Evolutionary conservation across 2,888 invertebrate species (phyloP).

Genomic region (Geotrupes spiniger): DNA sequence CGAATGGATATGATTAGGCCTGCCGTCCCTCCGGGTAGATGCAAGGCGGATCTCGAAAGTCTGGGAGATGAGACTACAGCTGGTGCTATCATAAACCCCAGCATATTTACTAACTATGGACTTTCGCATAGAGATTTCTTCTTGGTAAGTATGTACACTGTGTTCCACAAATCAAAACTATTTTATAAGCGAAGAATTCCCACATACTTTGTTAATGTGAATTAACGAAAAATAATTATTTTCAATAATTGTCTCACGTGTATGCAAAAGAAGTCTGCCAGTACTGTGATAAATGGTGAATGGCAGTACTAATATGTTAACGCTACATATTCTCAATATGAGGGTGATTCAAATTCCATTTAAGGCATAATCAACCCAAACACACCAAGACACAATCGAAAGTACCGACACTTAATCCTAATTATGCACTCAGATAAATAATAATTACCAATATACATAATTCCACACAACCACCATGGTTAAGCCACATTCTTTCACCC

Average conservation of each 20-base stretch:
- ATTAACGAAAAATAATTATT: background rate
- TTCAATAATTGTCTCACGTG: background rate
- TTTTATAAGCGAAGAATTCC: background rate
- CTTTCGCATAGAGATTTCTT: slow-evolving; percentile 49
- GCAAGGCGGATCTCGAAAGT: slow-evolving; percentile 39
- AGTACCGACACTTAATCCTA: no score
- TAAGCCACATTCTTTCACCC: no score
- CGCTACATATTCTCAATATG: no score
- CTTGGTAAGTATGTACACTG: slow-evolving; percentile 39
- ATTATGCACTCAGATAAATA: no score
- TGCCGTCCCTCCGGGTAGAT: slow-evolving; percentile 33
- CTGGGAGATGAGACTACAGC: slow-evolving; percentile 43
- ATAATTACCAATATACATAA: background rate
- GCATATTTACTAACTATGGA: slow-evolving; percentile 48
- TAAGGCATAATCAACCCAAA: no score
- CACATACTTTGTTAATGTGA: background rate
- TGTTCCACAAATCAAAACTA: no score
- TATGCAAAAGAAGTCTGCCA: no score
- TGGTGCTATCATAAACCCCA: slow-evolving; percentile 47
- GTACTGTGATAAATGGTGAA: no score
- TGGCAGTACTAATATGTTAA: no score
- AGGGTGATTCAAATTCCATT: no score
- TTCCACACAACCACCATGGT: background rate
- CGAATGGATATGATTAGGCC: slow-evolving; percentile 37
- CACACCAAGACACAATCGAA: no score